Base-by-base conservation (phyloP, 2,797 vertebrate species). In the Spinibarbus caldwelli region DNA sequence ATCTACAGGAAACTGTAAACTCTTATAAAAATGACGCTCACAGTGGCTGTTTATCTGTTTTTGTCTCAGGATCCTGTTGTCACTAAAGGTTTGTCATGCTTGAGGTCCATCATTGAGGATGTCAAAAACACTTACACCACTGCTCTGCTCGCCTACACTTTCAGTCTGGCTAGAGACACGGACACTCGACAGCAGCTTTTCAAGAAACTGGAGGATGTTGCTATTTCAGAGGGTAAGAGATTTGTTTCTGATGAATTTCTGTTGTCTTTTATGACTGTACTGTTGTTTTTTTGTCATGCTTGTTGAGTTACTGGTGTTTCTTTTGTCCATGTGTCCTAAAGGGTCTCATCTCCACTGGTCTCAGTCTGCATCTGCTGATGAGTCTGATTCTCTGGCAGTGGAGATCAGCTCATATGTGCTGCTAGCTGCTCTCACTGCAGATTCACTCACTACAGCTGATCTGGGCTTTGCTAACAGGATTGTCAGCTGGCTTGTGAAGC, bases 351-450 rank as follows among this genome's bases (percentile, higher is more conserved):
- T 90, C 12, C 89, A 95, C 87, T 95, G 94, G 95, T 80, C 91
- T 72, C 91, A 92, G 88, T 87, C 26, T 4, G 29, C 85, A 41
- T 19, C 43, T 59, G 87, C 90, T 1, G 86, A 75, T 1, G 86
- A 77, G 0, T 93, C 90, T 2, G 17, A 68, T 68, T 95, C 96
- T 70, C 91, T 96, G 52, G 92, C 95, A 77, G 96, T 97, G 90
- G 97, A 97, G 93, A 93, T 96, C 86, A 95, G 93, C 41, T 92
- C 97, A 52, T 97, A 93, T 4, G 92, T 95, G 71, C 87, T 97
- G 31, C 89, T 97, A 90, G 94, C 96, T 78, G 91, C 88, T 82
- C 93, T 97, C 85, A 14, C 59, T 62, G 26, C 59, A 29, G 59
- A 62, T 29, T 62, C 59, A 15, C 88, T 80, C n/a, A 87, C 89